These are phyloP conservation scores for Diplogasteroides magnus DNA, from an alignment of 1,140 invertebrate species.

Conservation along the genomic window DNA sequence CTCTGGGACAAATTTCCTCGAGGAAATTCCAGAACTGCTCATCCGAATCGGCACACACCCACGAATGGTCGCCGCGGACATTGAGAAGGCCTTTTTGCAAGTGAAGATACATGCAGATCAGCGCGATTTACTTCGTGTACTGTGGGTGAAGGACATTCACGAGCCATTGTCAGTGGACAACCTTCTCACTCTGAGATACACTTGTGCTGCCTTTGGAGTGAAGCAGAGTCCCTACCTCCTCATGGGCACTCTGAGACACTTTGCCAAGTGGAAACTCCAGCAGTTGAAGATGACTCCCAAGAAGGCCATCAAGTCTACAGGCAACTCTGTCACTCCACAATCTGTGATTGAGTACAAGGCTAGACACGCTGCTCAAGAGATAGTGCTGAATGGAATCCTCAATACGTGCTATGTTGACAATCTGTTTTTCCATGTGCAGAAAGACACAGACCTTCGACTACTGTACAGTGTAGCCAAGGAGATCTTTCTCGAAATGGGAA, in stretches of 20 bases:
- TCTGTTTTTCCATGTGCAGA: conserved; percentile 14
- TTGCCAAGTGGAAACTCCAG: conserved; percentile 7
- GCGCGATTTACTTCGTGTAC: not conserved
- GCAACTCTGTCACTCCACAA: too few species aligned
- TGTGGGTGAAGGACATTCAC: conserved; percentile 10
- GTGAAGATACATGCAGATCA: conserved; percentile 1
- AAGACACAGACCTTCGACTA: not conserved
- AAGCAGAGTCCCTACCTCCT: conserved; percentile 31
- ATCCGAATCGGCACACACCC: conserved; percentile 9
- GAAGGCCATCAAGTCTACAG: too few species aligned
- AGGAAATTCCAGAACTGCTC: conserved; percentile 16
- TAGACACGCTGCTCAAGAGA: too few species aligned
- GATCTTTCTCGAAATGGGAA: conserved; percentile 19
- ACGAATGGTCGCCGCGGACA: not conserved
- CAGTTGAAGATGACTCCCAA: not conserved
- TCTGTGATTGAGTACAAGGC: too few species aligned
- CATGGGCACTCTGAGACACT: conserved; percentile 26
- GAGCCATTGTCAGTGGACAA: conserved; percentile 7
- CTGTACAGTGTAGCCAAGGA: conserved; percentile 11
- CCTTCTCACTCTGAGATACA: conserved; percentile 23
- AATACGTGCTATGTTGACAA: conserved; percentile 32
- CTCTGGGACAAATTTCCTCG: conserved; percentile 28
- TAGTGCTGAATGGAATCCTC: conserved; percentile 12
- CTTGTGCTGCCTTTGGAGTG: conserved; percentile 31
- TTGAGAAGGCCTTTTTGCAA: conserved; percentile 17